Evolutionary conservation across 2,797 vertebrate species (phyloP).

Genomic region (Siniperca undulata): DNA sequence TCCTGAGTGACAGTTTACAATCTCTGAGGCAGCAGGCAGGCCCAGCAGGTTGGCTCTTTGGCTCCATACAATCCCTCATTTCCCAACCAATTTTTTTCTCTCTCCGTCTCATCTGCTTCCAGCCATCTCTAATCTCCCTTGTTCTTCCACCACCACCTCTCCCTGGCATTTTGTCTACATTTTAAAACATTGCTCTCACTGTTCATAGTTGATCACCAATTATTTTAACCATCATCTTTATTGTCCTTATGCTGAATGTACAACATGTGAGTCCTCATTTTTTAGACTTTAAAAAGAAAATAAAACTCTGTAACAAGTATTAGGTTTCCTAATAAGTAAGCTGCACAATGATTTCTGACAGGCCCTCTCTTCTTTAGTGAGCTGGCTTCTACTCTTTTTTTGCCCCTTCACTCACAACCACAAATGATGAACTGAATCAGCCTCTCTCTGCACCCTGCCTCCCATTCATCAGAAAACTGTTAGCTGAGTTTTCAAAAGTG

Average conservation of each 20-base stretch:
- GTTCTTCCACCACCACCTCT: constrained; percentile 26
- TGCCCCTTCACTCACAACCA: neutral
- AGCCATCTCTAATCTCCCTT: constrained; percentile 56
- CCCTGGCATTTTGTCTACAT: constrained; percentile 33
- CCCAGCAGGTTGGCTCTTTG: constrained; percentile 75
- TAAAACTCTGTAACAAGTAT: neutral
- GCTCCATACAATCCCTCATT: constrained; percentile 73
- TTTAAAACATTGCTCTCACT: neutral
- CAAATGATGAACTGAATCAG: constrained; percentile 28
- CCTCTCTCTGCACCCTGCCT: constrained; percentile 12
- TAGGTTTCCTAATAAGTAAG: neutral
- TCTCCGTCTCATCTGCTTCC: constrained; percentile 61
- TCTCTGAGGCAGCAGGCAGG: constrained; percentile 77
- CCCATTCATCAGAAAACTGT: constrained; percentile 25
- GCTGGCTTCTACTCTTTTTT: neutral
- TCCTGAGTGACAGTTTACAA: constrained; percentile 85
- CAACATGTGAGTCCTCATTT: neutral
- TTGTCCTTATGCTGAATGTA: neutral
- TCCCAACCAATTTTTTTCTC: constrained; percentile 57
- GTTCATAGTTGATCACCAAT: constrained; percentile 1
- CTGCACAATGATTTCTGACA: constrained; percentile 18
- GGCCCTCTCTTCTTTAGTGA: constrained; percentile 6
- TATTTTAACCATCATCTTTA: constrained; percentile 15
- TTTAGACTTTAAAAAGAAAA: constrained; percentile 5
- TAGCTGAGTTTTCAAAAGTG: constrained; percentile 16